Evolutionary conservation across 2,113 vertebrate species (phyloP), one percentile per base, ranked within the genome.

Genomic region (Chaetura pelagica): DNA sequence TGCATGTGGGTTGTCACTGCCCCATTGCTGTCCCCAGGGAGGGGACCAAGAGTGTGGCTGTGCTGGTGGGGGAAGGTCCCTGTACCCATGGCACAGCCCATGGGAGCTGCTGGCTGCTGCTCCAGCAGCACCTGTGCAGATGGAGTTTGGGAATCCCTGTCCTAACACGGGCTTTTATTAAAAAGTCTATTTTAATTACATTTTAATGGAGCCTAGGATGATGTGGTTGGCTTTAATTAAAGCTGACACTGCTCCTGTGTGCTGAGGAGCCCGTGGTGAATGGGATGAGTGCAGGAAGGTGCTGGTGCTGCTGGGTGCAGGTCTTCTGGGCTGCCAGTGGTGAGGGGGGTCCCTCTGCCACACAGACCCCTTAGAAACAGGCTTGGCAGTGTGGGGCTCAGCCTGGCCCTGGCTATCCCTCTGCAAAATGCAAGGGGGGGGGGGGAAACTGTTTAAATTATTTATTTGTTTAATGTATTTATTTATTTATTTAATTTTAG

Each of bases 61-160:
- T 38, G 27, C 7, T 30, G 30, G 26, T 1, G 7, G 4, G 23
- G 14, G n/a, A 21, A 19, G 48, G 23, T n/a, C 57, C 40, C 40
- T 44, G 55, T 32, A 3, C 76, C 51, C 16, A 2, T 4, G 17
- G 3, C 29, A 23, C 49, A 20, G 38, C 26, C 30, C 49, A 5
- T 3, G 1, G 21, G 59, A 85, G 49, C 40, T 1, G 1, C 35
- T 32, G 2, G 20, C 24, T 2, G 34, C 12, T 18, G 59, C 34
- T 35, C 49, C 4, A 3, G 62, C 0, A 2, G 32, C 30, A 40
- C 54, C 55, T 76, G 40, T n/a, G 58, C 27, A 19, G 21, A 34
- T 42, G 23, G 75, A 29, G 10, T 9, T 9, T 49, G 22, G 42
- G 21, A 81, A 63, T 27, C 35, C 17, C 42, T 46, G 27, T 27